Evolutionary conservation across 2,888 invertebrate species (phyloP).

Genomic region (Nemapogon koenigi): DNA sequence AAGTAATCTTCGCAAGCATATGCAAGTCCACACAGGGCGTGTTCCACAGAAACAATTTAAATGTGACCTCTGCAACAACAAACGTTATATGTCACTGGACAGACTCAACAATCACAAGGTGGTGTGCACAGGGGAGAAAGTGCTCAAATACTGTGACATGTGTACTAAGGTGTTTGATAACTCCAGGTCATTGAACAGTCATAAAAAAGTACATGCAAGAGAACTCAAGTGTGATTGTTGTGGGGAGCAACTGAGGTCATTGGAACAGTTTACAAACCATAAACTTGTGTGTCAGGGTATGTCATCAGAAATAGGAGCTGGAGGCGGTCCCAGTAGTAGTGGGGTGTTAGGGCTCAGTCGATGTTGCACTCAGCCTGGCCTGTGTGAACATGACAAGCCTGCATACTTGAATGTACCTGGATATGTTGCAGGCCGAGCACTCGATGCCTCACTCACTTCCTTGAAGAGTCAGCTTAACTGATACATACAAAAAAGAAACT

Average conservation of each 20-base stretch:
- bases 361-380: conserved; percentile 54
- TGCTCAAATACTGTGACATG: conserved; percentile 61
- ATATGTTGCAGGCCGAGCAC: conserved; percentile 48
- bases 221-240: conserved; percentile 59
- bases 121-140: conserved; percentile 58
- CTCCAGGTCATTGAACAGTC: conserved; percentile 59
- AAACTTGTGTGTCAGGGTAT: conserved; percentile 52
- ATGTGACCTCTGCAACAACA: conserved; percentile 61
- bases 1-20: conserved; percentile 60
- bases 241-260: conserved; percentile 56
- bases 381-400: conserved; percentile 61
- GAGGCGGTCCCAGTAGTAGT: conserved; percentile 23
- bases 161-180: conserved; percentile 63
- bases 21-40: conserved; percentile 62
- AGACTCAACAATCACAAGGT: conserved; percentile 60
- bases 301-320: conserved; percentile 34
- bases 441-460: conserved; percentile 54
- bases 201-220: conserved; percentile 60
- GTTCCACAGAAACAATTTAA: conserved; percentile 62
- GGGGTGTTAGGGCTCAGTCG: conserved; percentile 29
- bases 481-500: conserved; percentile 23
- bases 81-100: conserved; percentile 60
- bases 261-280: conserved; percentile 59
- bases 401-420: conserved; percentile 60
- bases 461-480: conserved; percentile 59